phyloP scores from a whole-genome alignment of 2,113 vertebrate genomes.

The Ariopsis seemanni region DNA sequence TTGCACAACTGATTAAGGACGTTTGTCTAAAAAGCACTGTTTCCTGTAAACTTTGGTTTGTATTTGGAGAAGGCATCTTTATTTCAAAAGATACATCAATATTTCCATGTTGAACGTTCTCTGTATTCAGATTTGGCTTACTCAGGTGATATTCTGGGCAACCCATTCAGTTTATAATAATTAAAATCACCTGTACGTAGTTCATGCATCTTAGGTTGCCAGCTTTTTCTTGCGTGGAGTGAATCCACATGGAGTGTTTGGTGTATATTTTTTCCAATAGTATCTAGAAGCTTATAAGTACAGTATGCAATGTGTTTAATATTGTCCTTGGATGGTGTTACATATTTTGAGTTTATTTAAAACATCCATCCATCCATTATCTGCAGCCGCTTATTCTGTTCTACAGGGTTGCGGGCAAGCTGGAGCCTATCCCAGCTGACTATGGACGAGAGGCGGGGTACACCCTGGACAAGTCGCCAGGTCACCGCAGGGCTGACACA shows the following conservation, averaged over 20 bases:
- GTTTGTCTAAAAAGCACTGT: neutral
- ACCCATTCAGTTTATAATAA: neutral
- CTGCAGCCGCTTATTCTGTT: too few species aligned
- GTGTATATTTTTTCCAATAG: neutral
- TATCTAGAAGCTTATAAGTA: neutral
- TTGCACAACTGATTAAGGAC: neutral
- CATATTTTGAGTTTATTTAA: neutral
- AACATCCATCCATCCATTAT: too few species aligned
- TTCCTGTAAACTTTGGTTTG: neutral
- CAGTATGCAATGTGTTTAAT: neutral
- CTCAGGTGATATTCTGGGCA: neutral
- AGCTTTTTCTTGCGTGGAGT: neutral
- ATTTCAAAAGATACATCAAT: neutral
- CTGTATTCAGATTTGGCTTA: neutral
- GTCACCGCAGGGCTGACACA: too few species aligned
- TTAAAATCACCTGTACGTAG: neutral
- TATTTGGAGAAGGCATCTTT: neutral
- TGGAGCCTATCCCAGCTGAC: too few species aligned
- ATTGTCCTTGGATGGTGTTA: neutral
- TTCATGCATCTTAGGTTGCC: neutral
- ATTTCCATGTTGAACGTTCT: neutral
- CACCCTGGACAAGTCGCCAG: too few species aligned
- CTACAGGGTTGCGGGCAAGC: too few species aligned
- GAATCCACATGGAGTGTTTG: neutral
- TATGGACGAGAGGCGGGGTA: too few species aligned